Base-by-base conservation (phyloP, 2,888 invertebrate genomes). In the Eristalinus sepulchralis region DNA sequence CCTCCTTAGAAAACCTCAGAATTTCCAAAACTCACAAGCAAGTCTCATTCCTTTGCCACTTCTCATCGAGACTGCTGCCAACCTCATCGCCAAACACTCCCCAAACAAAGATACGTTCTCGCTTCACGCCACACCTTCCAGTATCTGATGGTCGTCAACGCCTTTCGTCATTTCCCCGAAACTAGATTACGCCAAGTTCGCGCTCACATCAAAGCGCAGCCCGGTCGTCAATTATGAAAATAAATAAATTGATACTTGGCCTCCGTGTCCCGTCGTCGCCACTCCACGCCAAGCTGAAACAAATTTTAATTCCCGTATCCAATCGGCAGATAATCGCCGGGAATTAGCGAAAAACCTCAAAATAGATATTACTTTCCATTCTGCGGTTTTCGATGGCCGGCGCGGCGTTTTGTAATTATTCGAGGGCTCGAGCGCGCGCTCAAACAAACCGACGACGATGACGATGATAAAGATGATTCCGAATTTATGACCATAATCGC, bases 401-500 rank as follows among this genome's bases (percentile, higher is more conserved):
- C 39, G 33, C 17, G 33, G 10, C 31, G 20, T 17, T 33, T 68
- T n/a, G 68, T 68, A 68, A 77, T 68, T 55, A 68, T 68, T 70
- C 63, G 5, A 39, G n/a, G n/a, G n/a, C n/a, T 24, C 73, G 24
- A 64, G 64, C 73, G 27, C 57, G 62, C 60, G 47, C 62, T 36
- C 62, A 63, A 67, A 53, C 76, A 24, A 1, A 67, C 67, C 20
- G 62, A 33, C 17, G 63, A 20, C 70, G 53, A 64, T 77, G 33
- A 70, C 34, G 63, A 20, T 78, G 53, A 64, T 77, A 34, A 78
- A 71, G 79, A 79, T 66, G 79, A 59, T 79, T 67, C 66, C 24
- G 66, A 72, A 79, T 79, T 72, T 66, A 79, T 79, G 59, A 66
- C 79, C 60, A 66, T 71, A 79, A 79, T 79, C 79, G 79, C 79